Conservation (phyloP, 2,113 vertebrate species). For the Cebus imitator region DNA sequence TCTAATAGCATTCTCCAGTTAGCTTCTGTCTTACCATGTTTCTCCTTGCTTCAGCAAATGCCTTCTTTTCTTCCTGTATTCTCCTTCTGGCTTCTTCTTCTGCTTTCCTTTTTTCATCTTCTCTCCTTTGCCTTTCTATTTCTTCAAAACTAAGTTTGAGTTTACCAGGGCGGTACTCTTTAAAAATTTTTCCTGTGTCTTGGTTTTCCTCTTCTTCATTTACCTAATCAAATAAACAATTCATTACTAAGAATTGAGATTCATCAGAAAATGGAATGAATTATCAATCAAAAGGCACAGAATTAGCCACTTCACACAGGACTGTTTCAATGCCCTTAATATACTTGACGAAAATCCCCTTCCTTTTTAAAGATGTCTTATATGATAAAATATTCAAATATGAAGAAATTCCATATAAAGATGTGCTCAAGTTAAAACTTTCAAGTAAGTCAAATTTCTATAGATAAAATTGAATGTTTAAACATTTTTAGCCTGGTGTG, state of each 20-base stretch:
- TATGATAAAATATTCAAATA: neutral
- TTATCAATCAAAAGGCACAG: neutral
- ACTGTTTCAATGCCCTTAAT: neutral
- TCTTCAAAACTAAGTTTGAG: slow-evolving; percentile 96
- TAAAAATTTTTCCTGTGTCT: slow-evolving; percentile 78
- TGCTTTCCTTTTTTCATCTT: slow-evolving; percentile 91
- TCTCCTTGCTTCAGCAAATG: slow-evolving; percentile 95
- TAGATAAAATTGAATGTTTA: neutral
- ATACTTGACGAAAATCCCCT: neutral
- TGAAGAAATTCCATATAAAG: slow-evolving; percentile 33
- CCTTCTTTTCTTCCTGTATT: slow-evolving; percentile 94
- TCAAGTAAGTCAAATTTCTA: slow-evolving; percentile 10
- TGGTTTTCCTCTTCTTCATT: slow-evolving; percentile 78
- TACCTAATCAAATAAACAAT: slow-evolving; percentile 56
- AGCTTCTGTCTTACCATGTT: slow-evolving; percentile 88
- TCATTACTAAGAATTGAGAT: neutral
- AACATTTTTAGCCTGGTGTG: neutral
- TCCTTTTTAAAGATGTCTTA: neutral
- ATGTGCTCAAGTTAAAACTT: slow-evolving; percentile 27
- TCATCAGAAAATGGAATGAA: neutral
- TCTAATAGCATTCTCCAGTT: neutral
- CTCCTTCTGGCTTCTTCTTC: slow-evolving; percentile 92
- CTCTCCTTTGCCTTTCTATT: slow-evolving; percentile 93
- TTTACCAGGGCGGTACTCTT: slow-evolving; percentile 89
- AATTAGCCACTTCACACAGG: neutral